phyloP scores from a whole-genome alignment of 2,113 vertebrate species.

The Pygoscelis antarcticus region DNA sequence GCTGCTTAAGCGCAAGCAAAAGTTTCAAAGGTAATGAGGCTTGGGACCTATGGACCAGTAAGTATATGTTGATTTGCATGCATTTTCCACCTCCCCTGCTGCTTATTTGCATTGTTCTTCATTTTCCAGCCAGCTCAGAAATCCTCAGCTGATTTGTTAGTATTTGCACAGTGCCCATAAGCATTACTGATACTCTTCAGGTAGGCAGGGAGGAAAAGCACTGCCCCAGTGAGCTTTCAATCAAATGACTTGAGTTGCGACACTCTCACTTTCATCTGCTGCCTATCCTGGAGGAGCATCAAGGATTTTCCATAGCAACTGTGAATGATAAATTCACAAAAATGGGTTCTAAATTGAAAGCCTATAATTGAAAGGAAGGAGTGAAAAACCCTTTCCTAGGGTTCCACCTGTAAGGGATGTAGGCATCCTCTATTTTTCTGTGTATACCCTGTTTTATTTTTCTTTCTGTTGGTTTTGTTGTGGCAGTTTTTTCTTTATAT shows the following conservation, averaged over 20 bases:
- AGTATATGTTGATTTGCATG: slow-evolving; percentile 51
- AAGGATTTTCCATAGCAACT: neutral
- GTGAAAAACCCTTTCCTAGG: neutral
- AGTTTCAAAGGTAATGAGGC: slow-evolving; percentile 64
- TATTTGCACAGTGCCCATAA: slow-evolving; percentile 18
- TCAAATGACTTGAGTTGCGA: neutral
- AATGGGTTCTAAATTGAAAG: neutral
- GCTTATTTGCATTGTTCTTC: slow-evolving; percentile 57
- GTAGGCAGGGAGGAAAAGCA: neutral
- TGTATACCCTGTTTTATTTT: neutral
- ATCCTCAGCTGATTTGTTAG: slow-evolving; percentile 44
- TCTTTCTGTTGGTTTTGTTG: neutral
- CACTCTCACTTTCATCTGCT: neutral
- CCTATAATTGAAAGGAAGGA: neutral
- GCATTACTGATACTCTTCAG: neutral
- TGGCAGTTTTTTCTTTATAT: neutral
- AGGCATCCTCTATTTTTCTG: neutral
- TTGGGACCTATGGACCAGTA: slow-evolving; percentile 48
- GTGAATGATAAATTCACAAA: neutral
- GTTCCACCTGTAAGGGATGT: neutral
- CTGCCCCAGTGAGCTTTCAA: neutral
- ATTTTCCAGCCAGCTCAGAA: slow-evolving; percentile 39
- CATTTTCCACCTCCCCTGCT: slow-evolving; percentile 33
- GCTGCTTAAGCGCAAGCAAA: neutral
- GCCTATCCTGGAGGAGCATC: neutral